Conservation (phyloP, 2,888 invertebrate species). For the Strigamia maritima region DNA sequence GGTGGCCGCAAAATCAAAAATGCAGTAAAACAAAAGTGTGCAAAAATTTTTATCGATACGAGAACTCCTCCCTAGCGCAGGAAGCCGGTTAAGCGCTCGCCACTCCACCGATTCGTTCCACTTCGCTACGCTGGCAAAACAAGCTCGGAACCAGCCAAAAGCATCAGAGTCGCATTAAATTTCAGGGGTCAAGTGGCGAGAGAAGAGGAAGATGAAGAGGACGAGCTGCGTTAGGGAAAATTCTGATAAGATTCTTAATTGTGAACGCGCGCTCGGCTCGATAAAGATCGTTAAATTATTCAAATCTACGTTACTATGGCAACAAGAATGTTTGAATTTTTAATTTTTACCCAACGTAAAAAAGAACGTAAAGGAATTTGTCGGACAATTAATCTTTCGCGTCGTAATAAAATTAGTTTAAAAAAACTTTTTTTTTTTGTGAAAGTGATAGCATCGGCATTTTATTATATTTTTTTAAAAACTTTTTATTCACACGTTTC, state of each 20-base stretch:
- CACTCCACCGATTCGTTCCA: constrained; percentile 34
- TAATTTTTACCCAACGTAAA: neutral
- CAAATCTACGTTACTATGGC: constrained; percentile 1
- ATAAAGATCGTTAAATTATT: constrained; percentile 27
- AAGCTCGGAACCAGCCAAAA: constrained; percentile 14
- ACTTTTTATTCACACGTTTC: neutral
- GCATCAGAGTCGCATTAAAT: constrained; percentile 28
- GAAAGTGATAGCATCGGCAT: neutral
- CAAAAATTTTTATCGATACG: constrained; percentile 27
- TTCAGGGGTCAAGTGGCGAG: constrained; percentile 22
- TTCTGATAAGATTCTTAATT: constrained; percentile 31
- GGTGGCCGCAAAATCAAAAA: neutral
- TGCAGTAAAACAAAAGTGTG: constrained; percentile 3
- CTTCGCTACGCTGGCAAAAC: constrained; percentile 28
- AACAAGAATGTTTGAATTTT: neutral
- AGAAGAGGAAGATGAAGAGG: constrained; percentile 14
- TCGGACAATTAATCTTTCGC: neutral
- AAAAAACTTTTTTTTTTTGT: too few species aligned
- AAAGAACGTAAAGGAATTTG: neutral
- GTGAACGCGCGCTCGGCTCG: neutral
- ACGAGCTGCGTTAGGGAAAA: neutral
- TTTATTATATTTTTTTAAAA: neutral
- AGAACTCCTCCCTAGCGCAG: constrained; percentile 26
- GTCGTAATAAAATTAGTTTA: too few species aligned
- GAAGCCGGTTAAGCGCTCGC: constrained; percentile 21